These are phyloP conservation scores for Melinopterus prodromus DNA, from an alignment of 2,888 invertebrate species.

Conservation along the genomic window DNA sequence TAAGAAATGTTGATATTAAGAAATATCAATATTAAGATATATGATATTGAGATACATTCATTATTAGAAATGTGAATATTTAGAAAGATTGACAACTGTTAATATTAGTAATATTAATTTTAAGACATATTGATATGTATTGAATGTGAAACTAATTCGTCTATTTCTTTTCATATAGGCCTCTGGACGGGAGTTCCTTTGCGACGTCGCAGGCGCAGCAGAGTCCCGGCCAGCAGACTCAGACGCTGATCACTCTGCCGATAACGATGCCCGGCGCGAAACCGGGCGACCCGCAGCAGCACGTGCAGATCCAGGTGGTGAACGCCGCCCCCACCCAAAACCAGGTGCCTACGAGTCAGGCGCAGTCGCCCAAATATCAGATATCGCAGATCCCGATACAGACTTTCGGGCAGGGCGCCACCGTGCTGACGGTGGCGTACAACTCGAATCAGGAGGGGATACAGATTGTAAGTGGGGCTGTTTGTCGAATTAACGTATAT, in stretches of 20 bases:
- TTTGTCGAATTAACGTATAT: slow-evolving; percentile 52
- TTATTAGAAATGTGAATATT: too few species aligned
- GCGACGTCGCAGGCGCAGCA: slow-evolving; percentile 53
- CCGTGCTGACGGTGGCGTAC: slow-evolving; percentile 79
- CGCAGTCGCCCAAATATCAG: slow-evolving; percentile 76
- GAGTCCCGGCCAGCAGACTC: slow-evolving; percentile 58
- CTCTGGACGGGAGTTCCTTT: slow-evolving; percentile 65
- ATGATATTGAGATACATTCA: too few species aligned
- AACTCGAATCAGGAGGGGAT: slow-evolving; percentile 67
- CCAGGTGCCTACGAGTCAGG: slow-evolving; percentile 54
- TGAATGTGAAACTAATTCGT: neutral
- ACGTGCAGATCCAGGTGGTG: slow-evolving; percentile 76
- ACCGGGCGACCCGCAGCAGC: slow-evolving; percentile 78
- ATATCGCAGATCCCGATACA: slow-evolving; percentile 78
- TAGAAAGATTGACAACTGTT: too few species aligned
- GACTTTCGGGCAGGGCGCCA: slow-evolving; percentile 76
- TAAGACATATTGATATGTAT: too few species aligned
- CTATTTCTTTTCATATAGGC: slow-evolving; percentile 53
- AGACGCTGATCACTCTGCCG: slow-evolving; percentile 79
- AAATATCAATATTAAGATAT: too few species aligned
- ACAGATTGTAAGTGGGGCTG: slow-evolving; percentile 63
- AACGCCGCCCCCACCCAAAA: slow-evolving; percentile 54
- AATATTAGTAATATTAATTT: too few species aligned
- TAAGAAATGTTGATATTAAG: too few species aligned
- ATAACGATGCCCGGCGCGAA: slow-evolving; percentile 79